These are phyloP conservation scores for Poecilus cupreus DNA, from an alignment of 2,888 invertebrate species.

Conservation along the genomic window DNA sequence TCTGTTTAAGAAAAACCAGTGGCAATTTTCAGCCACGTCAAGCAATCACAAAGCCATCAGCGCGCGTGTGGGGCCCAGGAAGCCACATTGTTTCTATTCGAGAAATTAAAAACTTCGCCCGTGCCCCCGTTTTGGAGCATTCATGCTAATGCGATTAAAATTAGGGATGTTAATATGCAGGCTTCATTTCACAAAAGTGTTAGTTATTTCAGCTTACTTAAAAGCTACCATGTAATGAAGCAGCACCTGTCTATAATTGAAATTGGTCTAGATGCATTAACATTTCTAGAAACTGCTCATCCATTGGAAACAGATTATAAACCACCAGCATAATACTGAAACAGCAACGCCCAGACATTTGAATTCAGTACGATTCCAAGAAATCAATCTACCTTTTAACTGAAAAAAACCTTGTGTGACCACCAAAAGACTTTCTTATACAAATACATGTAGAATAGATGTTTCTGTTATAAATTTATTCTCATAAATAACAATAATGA, in stretches of 20 bases:
- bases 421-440: no score
- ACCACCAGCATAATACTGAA: not conserved
- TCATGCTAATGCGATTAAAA: conserved; percentile 23
- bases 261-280: not conserved
- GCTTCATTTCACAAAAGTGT: conserved; percentile 34
- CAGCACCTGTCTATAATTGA: conserved; percentile 34
- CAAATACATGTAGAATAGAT: no score
- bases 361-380: no score
- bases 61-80: not conserved
- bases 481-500: no score
- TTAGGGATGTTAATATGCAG: conserved; percentile 10
- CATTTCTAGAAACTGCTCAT: conserved; percentile 16
- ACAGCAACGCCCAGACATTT: not conserved
- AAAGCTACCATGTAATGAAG: conserved; percentile 12
- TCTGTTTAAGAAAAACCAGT: conserved; percentile 42
- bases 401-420: no score
- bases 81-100: no score
- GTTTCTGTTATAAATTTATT: no score
- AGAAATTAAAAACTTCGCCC: no score
- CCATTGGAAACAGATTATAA: not conserved
- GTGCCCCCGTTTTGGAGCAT: not conserved
- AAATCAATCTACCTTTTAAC: no score
- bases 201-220: conserved; percentile 21
- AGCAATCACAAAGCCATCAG: conserved; percentile 27
- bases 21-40: conserved; percentile 44